These are phyloP conservation scores for Phortica variegata DNA, from an alignment of 1,140 invertebrate species.

Conservation along the genomic window DNA sequence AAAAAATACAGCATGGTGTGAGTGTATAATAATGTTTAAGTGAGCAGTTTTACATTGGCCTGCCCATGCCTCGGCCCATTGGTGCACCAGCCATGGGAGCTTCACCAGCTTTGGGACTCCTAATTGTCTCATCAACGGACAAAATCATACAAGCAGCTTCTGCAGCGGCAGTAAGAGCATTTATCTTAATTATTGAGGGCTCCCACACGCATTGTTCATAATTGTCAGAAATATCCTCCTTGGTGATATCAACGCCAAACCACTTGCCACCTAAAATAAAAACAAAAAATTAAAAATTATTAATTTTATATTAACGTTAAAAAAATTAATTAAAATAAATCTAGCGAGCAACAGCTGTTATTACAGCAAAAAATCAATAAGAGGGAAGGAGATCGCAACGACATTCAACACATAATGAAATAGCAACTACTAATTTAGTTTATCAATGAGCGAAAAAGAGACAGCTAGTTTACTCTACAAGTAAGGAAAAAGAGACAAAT, in stretches of 20 bases:
- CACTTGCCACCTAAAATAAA: constrained; percentile 66
- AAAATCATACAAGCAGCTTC: constrained; percentile 96
- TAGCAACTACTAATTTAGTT: no score
- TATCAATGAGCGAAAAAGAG: no score
- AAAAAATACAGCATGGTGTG: constrained; percentile 1
- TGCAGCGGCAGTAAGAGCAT: constrained; percentile 92
- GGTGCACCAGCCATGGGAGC: constrained; percentile 61
- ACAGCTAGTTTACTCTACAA: no score
- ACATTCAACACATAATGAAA: no score
- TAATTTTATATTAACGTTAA: no score
- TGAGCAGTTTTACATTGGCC: constrained; percentile 61
- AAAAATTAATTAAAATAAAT: no score
- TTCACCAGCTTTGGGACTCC: constrained; percentile 75
- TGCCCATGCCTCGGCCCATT: constrained; percentile 65
- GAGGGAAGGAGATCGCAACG: no score
- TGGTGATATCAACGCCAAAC: constrained; percentile 94
- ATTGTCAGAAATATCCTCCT: constrained; percentile 94
- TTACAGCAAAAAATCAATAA: no score
- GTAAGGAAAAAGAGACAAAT: no score
- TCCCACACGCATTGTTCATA: constrained; percentile 96
- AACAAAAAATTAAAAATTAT: constrained; percentile 14
- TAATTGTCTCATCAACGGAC: constrained; percentile 98
- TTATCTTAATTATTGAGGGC: constrained; percentile 94
- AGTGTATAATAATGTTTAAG: constrained; percentile 11
- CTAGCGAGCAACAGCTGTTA: no score